A percentile compares a stretch with the other conserved stretches of the same genome.
Conservation (phyloP, 2,888 invertebrate genomes). For the Tenthredo livida region DNA sequence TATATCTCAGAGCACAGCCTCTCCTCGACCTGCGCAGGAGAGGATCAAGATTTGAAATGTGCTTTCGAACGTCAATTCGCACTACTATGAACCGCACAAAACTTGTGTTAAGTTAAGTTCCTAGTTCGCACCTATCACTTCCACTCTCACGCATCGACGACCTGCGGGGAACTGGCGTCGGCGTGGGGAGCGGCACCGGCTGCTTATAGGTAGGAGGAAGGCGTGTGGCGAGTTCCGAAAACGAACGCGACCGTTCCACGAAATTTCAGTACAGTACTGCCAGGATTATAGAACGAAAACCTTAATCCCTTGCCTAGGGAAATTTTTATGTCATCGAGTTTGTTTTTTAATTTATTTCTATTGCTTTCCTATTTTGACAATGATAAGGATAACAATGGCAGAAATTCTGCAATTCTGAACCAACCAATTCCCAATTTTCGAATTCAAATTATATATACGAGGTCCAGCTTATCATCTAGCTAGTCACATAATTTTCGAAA, state of each 20-base stretch:
- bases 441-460: neutral
- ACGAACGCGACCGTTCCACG: slow-evolving; percentile 15
- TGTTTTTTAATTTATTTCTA: neutral
- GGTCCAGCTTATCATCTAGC: neutral
- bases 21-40: slow-evolving; percentile 53
- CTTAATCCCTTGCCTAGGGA: neutral
- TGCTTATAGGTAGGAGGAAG: slow-evolving; percentile 1
- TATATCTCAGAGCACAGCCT: slow-evolving; percentile 49
- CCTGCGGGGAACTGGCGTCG: slow-evolving; percentile 57
- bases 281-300: neutral
- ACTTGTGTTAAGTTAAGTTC: slow-evolving; percentile 18
- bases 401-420: neutral
- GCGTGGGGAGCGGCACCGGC: slow-evolving; percentile 52
- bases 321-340: neutral
- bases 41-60: slow-evolving; percentile 43
- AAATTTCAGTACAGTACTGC: neutral
- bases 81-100: slow-evolving; percentile 32
- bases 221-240: neutral
- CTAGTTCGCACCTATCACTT: slow-evolving; percentile 38
- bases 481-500: neutral
- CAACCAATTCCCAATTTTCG: neutral
- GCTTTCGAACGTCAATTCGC: slow-evolving; percentile 52
- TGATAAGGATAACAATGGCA: neutral
- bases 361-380: neutral
- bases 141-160: slow-evolving; percentile 54